Percentiles rank a stretch among this genome's conserved stretches.
These are phyloP conservation scores for Gavialis gangeticus DNA, from an alignment of 2,113 vertebrate genomes.

Conservation along the genomic window DNA sequence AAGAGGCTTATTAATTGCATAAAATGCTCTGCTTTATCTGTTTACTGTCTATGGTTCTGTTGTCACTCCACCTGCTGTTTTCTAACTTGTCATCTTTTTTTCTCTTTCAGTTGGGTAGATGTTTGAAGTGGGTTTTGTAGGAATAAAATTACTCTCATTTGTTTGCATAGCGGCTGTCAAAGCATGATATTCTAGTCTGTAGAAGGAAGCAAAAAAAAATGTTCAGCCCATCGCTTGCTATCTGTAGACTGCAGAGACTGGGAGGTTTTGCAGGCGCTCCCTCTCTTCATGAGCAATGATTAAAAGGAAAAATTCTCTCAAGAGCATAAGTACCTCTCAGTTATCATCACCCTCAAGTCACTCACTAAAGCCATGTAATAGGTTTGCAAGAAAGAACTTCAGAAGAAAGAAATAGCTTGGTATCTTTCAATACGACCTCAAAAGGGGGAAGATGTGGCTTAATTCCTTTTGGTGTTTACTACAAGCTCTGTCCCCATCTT, in stretches of 20 bases:
- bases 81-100: conserved; percentile 37
- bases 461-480: conserved; percentile 10
- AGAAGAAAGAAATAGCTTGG: background rate
- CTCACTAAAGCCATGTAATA: background rate
- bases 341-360: conserved; percentile 25
- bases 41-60: background rate
- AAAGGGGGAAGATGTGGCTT: conserved; percentile 17
- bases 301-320: conserved; percentile 30
- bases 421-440: background rate
- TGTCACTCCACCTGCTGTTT: conserved; percentile 14
- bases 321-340: conserved; percentile 6
- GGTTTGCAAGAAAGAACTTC: conserved; percentile 27
- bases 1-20: background rate
- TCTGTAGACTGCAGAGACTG: conserved; percentile 39
- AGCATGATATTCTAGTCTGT: conserved; percentile 19
- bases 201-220: conserved; percentile 23
- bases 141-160: conserved; percentile 62
- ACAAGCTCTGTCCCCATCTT: conserved; percentile 12
- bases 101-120: background rate
- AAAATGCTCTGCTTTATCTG: background rate
- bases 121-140: conserved; percentile 54
- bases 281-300: conserved; percentile 32
- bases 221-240: conserved; percentile 27
- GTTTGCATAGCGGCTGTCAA: conserved; percentile 58
- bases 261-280: conserved; percentile 9